Evolutionary conservation across 2,888 invertebrate species (phyloP).

Genomic region (Brachylomia viminalis): DNA sequence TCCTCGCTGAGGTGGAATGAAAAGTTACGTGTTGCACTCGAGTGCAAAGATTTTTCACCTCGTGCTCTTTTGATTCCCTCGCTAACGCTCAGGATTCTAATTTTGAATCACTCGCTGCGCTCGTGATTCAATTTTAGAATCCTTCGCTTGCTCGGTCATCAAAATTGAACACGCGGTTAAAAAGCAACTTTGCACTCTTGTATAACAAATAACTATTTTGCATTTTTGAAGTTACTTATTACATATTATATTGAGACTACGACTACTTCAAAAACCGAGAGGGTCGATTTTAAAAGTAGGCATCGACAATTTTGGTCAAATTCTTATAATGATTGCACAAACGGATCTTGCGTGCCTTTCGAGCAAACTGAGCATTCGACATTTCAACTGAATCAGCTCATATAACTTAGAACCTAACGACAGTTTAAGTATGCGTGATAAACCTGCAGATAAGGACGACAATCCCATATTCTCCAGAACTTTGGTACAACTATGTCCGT

Average conservation of each 20-base stretch:
- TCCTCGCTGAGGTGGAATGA: too few relatives aligned
- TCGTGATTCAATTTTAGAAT: too few relatives aligned
- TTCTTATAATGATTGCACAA: neutral
- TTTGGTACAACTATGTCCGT: slow-evolving; percentile 28
- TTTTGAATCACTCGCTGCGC: too few relatives aligned
- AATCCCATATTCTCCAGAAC: slow-evolving; percentile 15
- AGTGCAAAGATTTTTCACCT: too few relatives aligned
- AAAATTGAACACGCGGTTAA: too few relatives aligned
- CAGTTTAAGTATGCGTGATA: slow-evolving; percentile 8
- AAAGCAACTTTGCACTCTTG: too few relatives aligned
- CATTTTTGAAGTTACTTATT: neutral
- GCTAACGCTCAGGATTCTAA: too few relatives aligned
- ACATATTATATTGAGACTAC: neutral
- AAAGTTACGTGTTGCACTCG: too few relatives aligned
- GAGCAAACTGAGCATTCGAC: neutral
- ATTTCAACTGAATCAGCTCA: neutral
- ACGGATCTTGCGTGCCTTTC: neutral
- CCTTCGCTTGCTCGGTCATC: too few relatives aligned
- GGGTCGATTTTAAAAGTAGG: neutral
- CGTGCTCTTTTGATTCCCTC: too few relatives aligned
- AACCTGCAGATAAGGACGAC: slow-evolving; percentile 1
- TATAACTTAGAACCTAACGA: neutral
- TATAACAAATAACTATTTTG: too few relatives aligned
- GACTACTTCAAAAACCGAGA: neutral
- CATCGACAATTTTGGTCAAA: neutral